Evolutionary conservation across 2,888 invertebrate species (phyloP).

Genomic region (Malacosoma neustria): DNA sequence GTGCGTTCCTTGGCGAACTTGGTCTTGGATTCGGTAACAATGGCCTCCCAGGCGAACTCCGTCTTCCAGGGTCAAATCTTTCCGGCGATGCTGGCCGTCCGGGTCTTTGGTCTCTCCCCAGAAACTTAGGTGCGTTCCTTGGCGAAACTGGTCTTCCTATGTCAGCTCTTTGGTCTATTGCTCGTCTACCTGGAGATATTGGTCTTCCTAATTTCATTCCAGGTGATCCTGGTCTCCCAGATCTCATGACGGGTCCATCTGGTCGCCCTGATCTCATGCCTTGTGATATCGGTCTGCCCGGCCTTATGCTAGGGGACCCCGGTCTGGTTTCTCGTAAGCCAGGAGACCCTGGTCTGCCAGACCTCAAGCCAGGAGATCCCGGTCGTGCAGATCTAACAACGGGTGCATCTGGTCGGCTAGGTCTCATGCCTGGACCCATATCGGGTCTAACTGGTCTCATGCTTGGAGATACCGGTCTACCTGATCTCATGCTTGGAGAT

Average conservation of each 20-base stretch:
- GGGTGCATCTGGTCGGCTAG: background rate
- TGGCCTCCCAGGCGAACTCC: conserved; percentile 13
- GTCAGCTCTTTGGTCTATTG: conserved; percentile 6
- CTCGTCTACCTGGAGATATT: conserved; percentile 1
- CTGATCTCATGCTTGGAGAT: too few species aligned
- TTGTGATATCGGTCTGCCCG: background rate
- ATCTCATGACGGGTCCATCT: background rate
- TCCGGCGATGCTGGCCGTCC: background rate
- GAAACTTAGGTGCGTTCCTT: background rate
- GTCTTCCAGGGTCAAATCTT: conserved; percentile 7
- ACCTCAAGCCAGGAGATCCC: conserved; percentile 1
- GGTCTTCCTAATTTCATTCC: background rate
- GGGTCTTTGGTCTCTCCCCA: background rate
- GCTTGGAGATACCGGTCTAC: too few species aligned
- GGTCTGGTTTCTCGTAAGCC: too few species aligned
- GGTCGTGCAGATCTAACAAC: conserved; percentile 5
- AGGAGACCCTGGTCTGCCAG: conserved; percentile 12
- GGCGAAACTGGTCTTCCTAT: conserved; percentile 12
- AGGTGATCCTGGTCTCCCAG: background rate
- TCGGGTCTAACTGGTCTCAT: too few species aligned
- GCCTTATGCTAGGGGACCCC: background rate
- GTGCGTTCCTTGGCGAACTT: background rate
- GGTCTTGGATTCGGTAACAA: conserved; percentile 11
- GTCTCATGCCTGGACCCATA: background rate
- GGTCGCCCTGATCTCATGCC: background rate